These are phyloP conservation scores for Naso thynnoides DNA, from an alignment of 2,797 vertebrate species.

Conservation along the genomic window DNA sequence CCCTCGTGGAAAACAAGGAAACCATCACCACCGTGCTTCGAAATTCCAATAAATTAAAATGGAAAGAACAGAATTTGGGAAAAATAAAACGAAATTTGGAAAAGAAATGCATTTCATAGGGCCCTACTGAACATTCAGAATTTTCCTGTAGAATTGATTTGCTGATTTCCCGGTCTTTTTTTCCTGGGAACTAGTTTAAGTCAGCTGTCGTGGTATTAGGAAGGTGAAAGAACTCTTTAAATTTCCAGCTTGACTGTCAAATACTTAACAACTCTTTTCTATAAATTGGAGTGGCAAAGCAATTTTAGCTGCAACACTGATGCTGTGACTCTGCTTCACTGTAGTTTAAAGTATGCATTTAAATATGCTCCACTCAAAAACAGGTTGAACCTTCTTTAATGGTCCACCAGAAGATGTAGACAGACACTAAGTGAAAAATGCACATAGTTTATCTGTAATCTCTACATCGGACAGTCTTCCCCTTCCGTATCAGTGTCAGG, in stretches of 20 bases:
- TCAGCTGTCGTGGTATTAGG: not conserved
- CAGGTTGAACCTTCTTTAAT: conserved; percentile 32
- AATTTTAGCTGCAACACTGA: conserved; percentile 1
- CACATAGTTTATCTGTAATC: conserved; percentile 46
- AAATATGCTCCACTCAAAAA: conserved; percentile 23
- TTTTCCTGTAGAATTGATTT: conserved; percentile 11
- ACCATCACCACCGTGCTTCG: too few relatives aligned
- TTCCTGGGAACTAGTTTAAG: not conserved
- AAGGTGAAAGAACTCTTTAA: conserved; percentile 12
- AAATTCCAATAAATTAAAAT: too few relatives aligned
- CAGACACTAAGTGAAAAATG: conserved; percentile 36
- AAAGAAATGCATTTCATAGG: too few relatives aligned
- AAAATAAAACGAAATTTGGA: too few relatives aligned
- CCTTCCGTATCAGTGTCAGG: conserved; percentile 64
- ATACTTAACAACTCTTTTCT: conserved; percentile 15
- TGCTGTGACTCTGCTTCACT: conserved; percentile 23
- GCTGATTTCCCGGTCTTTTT: not conserved
- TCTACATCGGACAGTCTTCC: conserved; percentile 44
- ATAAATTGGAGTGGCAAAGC: not conserved
- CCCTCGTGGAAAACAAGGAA: too few relatives aligned
- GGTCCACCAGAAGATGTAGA: conserved; percentile 24
- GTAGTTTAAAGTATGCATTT: conserved; percentile 13
- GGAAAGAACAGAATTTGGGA: too few relatives aligned
- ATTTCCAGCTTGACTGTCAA: conserved; percentile 10
- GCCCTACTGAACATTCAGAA: conserved; percentile 21